These are phyloP conservation scores for Phalacrocorax pelagicus DNA, from an alignment of 2,113 vertebrate species.

Conservation along the genomic window DNA sequence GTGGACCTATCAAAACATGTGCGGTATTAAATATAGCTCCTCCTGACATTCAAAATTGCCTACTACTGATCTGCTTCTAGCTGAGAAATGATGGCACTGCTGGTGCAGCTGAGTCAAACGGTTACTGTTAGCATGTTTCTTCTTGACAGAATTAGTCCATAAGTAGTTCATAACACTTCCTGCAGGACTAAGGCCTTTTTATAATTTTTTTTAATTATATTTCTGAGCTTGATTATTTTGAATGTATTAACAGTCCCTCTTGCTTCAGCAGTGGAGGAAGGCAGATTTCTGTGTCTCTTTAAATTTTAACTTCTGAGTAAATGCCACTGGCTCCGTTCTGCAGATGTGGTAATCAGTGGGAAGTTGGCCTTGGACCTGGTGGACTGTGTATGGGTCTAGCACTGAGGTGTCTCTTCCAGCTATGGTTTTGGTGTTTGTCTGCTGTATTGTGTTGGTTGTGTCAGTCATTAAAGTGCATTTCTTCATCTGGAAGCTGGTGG, in stretches of 20 bases:
- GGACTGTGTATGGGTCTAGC: background rate
- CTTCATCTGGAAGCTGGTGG: background rate
- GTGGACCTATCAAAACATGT: background rate
- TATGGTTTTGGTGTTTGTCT: background rate
- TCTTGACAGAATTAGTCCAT: background rate
- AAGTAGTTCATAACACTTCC: background rate
- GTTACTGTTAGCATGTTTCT: background rate
- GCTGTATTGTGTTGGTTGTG: fast-evolving
- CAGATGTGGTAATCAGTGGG: background rate
- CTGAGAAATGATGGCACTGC: background rate
- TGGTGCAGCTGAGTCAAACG: background rate
- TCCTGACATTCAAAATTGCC: background rate
- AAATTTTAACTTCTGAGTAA: background rate
- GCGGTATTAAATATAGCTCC: background rate
- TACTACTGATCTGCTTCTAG: background rate
- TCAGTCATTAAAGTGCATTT: background rate
- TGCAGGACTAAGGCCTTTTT: background rate
- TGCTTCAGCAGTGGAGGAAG: background rate
- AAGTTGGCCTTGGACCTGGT: background rate
- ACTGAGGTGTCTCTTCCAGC: background rate
- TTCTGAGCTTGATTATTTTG: background rate
- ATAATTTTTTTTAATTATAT: background rate
- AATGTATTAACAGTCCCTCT: background rate
- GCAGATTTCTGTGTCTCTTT: background rate
- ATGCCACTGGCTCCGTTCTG: background rate